Base-by-base conservation (phyloP, 2,797 vertebrate genomes). In the Oryzias sinensis region DNA sequence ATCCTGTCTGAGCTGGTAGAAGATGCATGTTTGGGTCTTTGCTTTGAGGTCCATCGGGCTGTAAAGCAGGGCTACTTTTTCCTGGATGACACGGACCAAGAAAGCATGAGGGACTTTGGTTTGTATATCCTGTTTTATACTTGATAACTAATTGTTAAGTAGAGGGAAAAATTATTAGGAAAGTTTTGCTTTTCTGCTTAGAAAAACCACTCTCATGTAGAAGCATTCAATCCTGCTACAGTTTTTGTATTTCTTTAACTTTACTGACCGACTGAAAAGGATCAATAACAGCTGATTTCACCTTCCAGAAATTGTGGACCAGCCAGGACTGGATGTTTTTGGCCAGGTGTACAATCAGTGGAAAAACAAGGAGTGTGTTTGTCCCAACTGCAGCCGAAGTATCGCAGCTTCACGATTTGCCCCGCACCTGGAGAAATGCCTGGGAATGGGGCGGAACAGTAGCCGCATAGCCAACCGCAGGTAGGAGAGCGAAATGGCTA, bases 281-380 rank as follows among this genome's bases (percentile, higher is more conserved):
- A 33, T 7, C 11, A 33, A 5, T 0, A 41, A 14, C 4, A 8
- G 2, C 43, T 24, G 14, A 24, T 56, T 54, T 47, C 2, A 14
- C 46, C 46, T 56, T 63, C 1, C 54, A 98, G 97, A 99, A 93
- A 99, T 99, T 66, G 95, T 99, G 90, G 97, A 99, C 93, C 96
- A 99, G 92, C 97, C 97, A 0, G 97, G 97, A 8, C 87, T 99
- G 89, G 97, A 99, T 79, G 97, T 99, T 77, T 99, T 99, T 54
- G 97, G 97, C 70, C 97, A 99, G 86, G 97, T 98, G 68, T 99
- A 95, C 89, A 98, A 99, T 90, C 97, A 98, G 86, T 98, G 97
- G 96, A 99, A 98, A 87, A 99, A 96, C 92, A 98, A 98, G 83
- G 97, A 99, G 86, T 99, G 97, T 5, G 95, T 97, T 1, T 99